Base-by-base conservation (phyloP, 1,140 invertebrate genomes). In the Gryon sp. region DNA sequence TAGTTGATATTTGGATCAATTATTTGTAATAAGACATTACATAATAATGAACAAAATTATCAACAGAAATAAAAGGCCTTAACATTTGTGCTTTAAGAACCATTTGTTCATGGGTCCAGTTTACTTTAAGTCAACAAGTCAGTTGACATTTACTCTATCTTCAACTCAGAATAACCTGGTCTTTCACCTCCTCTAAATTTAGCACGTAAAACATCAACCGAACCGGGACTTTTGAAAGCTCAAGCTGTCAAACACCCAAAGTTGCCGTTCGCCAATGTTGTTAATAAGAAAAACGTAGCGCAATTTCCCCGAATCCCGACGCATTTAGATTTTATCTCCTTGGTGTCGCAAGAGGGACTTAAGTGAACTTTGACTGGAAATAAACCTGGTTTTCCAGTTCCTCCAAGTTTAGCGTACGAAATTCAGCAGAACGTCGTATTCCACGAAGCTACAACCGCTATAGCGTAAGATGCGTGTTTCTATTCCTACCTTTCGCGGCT, bases 401-500 rank as follows among this genome's bases (percentile, higher is more conserved):
- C 20, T 60, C 66, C 66, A 60, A 70, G 53, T 70, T 70, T 70
- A 70, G 66, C 65, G 0, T 0, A 6, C 38, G 43, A 38, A 50
- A 52, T 60, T 43, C 66, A 24, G 24, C 30, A 20, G 22, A 60
- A 36, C 45, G 55, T 5, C 9, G 16, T 5, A 24, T 74, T 74
- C 50, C 15, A 20, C 34, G 59, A 50, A 74, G 14, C 12, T 18
- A n/a, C n/a, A 12, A 4, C 4, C 11, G 20, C 38, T 16, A 2
- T 16, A 24, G 38, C 11, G 45, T 16, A 22, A 45, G 41, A 46
- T 30, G 4, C 30, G 24, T 20, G 28, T 5, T 66, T 52, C 45
- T 62, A 70, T 76, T 62, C 74, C 41, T 85, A 89, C 88, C 88
- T 89, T 89, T 53, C 86, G 79, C 8, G 88, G 88, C 76, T 89